These are phyloP conservation scores for Microplitis manilae DNA, from an alignment of 2,888 invertebrate species.

Conservation along the genomic window DNA sequence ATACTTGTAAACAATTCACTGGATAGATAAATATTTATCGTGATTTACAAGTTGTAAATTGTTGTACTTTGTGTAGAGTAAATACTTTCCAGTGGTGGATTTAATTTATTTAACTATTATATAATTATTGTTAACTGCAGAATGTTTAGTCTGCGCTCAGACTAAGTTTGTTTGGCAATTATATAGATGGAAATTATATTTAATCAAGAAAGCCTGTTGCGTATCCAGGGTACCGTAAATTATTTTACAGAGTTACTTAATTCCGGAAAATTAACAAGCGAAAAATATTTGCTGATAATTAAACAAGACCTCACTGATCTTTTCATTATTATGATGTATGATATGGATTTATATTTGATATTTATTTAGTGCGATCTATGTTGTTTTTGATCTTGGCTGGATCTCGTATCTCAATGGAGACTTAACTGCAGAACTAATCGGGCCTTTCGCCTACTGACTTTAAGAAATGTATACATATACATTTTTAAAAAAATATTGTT, in stretches of 20 bases:
- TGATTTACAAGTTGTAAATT: too few species aligned
- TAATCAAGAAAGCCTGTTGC: neutral
- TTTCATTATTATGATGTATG: neutral
- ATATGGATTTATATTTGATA: neutral
- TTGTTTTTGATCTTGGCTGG: neutral
- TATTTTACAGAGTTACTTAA: neutral
- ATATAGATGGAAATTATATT: neutral
- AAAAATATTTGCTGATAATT: neutral
- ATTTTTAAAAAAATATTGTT: neutral
- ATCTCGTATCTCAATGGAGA: constrained; percentile 19
- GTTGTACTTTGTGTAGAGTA: too few species aligned
- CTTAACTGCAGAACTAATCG: constrained; percentile 25
- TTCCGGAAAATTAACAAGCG: neutral
- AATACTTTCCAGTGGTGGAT: too few species aligned
- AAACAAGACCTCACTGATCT: neutral
- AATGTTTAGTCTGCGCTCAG: too few species aligned
- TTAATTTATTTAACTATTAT: too few species aligned
- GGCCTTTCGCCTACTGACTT: constrained; percentile 17
- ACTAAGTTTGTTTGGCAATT: neutral
- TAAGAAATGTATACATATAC: neutral
- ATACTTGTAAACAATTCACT: constrained; percentile 43
- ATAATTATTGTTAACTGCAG: too few species aligned
- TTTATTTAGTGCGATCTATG: constrained; percentile 22
- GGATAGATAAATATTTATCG: too few species aligned
- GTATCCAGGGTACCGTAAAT: neutral